Evolutionary conservation across 2,113 vertebrate species (phyloP), one percentile per base, ranked within the genome.

Genomic region (Grallaria varia): DNA sequence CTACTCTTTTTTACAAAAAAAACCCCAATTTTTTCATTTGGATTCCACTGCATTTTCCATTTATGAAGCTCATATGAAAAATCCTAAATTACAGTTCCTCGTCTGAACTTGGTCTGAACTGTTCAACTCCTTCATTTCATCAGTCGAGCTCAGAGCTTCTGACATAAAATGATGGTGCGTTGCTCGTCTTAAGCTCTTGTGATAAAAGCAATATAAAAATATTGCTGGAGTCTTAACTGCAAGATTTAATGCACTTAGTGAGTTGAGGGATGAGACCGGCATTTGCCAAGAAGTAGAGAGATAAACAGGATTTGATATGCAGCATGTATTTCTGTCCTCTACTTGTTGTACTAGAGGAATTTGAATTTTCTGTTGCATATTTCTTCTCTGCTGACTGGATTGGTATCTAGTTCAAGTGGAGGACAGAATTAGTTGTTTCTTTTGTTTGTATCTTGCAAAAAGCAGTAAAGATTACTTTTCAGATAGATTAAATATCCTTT

Each of bases 171-270:
- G 69, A 44, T 79, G 78, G 71, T 78, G 66, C 50, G 50, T 52
- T 86, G 23, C 64, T 94, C 66, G 62, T 93, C 87, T 63, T 96
- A 84, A 95, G 60, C 59, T 80, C 83, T 75, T 74, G n/a, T 58
- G 86, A 87, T 90, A 92, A 94, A 89, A 75, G 86, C 83, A 67
- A 67, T 84, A 86, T 86, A 84, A 94, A 91, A 93, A 68, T 94
- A 81, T 19, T 92, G 23, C 88, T 73, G 40, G 68, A 90, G 49
- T 87, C 88, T 95, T 90, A 93, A 89, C 44, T 84, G 31, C 49
- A 62, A 84, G 37, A 84, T 93, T 92, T 90, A 87, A 90, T 93
- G 75, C 42, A 66, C 72, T 90, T 76, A 77, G 44, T 53, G 60
- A 92, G 68, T 66, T 93, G 59, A 91, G 42, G 3, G 15, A 39